Conservation (phyloP, 64 coral and sea anemone species). For the Cladopsammia gracilis region DNA sequence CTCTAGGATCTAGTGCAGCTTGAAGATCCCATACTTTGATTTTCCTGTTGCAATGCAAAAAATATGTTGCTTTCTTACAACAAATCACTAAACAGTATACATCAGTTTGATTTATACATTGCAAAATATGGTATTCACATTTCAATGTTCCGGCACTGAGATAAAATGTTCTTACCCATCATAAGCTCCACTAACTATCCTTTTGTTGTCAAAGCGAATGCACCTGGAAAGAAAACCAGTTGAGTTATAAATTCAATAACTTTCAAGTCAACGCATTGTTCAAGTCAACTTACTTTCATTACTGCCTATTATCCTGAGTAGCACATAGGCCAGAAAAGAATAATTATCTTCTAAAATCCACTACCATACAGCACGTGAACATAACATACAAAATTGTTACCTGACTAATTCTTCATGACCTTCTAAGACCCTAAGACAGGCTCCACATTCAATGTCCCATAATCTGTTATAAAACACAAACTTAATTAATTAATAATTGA, state of each 20-base stretch:
- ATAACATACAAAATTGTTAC: slow-evolving; percentile 40
- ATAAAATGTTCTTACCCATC: slow-evolving; percentile 76
- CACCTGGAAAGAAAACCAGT: slow-evolving; percentile 71
- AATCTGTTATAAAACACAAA: slow-evolving; percentile 64
- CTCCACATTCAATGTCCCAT: slow-evolving; percentile 99
- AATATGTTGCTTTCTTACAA: background rate
- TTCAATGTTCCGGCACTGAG: too few species aligned
- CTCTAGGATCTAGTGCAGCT: slow-evolving; percentile 94
- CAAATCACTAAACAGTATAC: background rate
- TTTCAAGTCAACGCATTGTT: background rate
- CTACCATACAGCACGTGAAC: too few species aligned
- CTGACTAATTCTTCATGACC: slow-evolving; percentile 99
- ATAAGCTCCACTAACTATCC: slow-evolving; percentile 99
- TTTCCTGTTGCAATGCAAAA: slow-evolving; percentile 67
- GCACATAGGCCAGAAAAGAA: too few species aligned
- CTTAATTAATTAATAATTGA: too few species aligned
- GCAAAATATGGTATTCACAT: too few species aligned
- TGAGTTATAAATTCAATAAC: background rate
- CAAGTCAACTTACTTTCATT: background rate
- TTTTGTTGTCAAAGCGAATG: slow-evolving; percentile 99
- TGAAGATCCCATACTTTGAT: slow-evolving; percentile 99
- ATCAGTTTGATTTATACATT: too few species aligned
- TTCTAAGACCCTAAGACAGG: slow-evolving; percentile 93
- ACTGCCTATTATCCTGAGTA: too few species aligned
- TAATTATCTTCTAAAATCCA: too few species aligned